Evolutionary conservation across 2,888 invertebrate species (phyloP).

Genomic region (Diaprepes abbreviatus): DNA sequence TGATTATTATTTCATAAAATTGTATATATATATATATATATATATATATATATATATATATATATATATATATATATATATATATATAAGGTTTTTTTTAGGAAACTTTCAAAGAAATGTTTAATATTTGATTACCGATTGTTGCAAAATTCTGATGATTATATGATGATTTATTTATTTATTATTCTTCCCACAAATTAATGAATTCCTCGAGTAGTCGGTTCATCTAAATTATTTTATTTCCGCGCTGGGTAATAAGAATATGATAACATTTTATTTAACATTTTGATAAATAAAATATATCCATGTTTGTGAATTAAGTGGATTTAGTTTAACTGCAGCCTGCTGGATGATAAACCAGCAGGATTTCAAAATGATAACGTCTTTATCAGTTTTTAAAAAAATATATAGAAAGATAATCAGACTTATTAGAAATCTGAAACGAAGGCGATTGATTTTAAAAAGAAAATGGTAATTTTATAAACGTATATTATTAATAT

Average conservation of each 20-base stretch:
- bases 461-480: neutral
- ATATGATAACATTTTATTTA: conserved; percentile 6
- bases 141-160: too few species aligned
- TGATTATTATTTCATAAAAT: too few species aligned
- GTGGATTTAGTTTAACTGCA: neutral
- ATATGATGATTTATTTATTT: too few species aligned
- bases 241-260: conserved; percentile 4
- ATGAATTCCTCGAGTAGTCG: too few species aligned
- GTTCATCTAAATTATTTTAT: neutral
- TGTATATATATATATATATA: too few species aligned
- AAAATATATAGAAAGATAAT: neutral
- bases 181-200: too few species aligned
- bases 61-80: too few species aligned
- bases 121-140: too few species aligned
- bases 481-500: too few species aligned
- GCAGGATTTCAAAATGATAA: conserved; percentile 1
- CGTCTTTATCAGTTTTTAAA: neutral
- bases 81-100: too few species aligned
- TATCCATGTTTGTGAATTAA: neutral
- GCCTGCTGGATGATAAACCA: conserved; percentile 2
- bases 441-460: neutral
- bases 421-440: neutral
- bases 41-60: too few species aligned
- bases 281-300: neutral
- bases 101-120: too few species aligned